These are phyloP conservation scores for Muscina levida DNA, from an alignment of 2,888 invertebrate genomes.

Conservation along the genomic window DNA sequence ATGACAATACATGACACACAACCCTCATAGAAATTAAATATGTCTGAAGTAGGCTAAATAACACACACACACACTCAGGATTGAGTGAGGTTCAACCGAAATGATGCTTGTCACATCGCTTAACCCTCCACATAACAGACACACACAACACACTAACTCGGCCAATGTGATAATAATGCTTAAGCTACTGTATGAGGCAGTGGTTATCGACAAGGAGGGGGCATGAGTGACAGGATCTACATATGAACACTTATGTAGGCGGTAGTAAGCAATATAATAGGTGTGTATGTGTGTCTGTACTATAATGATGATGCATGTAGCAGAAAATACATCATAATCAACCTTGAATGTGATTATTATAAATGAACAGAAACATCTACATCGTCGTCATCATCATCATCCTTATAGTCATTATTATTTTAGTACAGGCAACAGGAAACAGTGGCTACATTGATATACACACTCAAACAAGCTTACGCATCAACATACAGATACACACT, in stretches of 20 bases:
- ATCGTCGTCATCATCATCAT: conserved; percentile 18
- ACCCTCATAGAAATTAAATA: conserved; percentile 30
- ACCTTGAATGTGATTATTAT: conserved; percentile 53
- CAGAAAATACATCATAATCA: conserved; percentile 36
- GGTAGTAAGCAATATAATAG: no score
- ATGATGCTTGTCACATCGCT: not conserved
- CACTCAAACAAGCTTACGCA: no score
- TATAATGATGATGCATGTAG: no score
- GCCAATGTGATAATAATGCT: not conserved
- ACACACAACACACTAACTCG: not conserved
- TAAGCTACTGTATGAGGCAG: no score
- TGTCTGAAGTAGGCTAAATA: conserved; percentile 32
- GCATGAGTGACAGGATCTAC: not conserved
- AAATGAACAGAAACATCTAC: conserved; percentile 45
- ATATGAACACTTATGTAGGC: not conserved
- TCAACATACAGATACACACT: no score
- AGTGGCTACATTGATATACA: no score
- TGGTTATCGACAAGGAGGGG: not conserved
- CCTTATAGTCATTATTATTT: not conserved
- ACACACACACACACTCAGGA: not conserved
- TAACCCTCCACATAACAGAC: not conserved
- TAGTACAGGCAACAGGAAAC: no score
- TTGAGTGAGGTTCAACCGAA: conserved; percentile 7
- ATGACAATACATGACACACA: conserved; percentile 36
- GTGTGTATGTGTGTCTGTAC: not conserved